Evolutionary conservation across 1,140 invertebrate species (phyloP).

Genomic region (Sycobia sp.): DNA sequence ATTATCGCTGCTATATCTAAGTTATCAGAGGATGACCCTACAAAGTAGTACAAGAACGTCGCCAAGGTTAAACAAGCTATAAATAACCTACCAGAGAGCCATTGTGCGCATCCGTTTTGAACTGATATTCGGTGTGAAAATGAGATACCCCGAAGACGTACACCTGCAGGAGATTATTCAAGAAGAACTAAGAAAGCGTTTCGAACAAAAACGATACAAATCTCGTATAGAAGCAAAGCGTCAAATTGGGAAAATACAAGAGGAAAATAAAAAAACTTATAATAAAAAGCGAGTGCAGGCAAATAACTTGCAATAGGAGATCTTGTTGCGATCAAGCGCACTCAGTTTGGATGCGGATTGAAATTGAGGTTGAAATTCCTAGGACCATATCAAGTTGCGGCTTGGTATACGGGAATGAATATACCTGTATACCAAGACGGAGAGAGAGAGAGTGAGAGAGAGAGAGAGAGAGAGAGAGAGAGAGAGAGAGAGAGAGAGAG

Average conservation of each 20-base stretch:
- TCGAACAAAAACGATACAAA: background rate
- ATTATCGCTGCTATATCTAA: slow-evolving; percentile 46
- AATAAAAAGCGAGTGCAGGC: background rate
- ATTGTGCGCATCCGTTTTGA: slow-evolving; percentile 48
- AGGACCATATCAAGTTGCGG: slow-evolving; percentile 18
- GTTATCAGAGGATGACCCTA: slow-evolving; percentile 37
- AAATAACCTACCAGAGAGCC: slow-evolving; percentile 49
- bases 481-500: too few relatives aligned
- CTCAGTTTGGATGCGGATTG: too few relatives aligned
- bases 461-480: too few relatives aligned
- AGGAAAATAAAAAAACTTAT: slow-evolving; percentile 21
- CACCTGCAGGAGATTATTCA: slow-evolving; percentile 2
- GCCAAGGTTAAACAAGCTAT: slow-evolving; percentile 42
- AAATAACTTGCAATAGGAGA: slow-evolving; percentile 1
- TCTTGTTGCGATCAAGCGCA: too few relatives aligned
- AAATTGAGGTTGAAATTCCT: too few relatives aligned
- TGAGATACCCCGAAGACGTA: slow-evolving; percentile 10
- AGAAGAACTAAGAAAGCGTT: background rate
- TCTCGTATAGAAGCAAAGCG: background rate
- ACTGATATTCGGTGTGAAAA: slow-evolving; percentile 36
- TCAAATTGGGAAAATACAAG: slow-evolving; percentile 13
- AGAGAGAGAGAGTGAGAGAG: too few relatives aligned
- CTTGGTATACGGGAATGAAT: too few relatives aligned
- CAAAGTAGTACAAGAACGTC: slow-evolving; percentile 42
- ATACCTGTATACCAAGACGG: too few relatives aligned